Conservation (phyloP, 2,797 vertebrate genomes). For the Pterois miles region DNA sequence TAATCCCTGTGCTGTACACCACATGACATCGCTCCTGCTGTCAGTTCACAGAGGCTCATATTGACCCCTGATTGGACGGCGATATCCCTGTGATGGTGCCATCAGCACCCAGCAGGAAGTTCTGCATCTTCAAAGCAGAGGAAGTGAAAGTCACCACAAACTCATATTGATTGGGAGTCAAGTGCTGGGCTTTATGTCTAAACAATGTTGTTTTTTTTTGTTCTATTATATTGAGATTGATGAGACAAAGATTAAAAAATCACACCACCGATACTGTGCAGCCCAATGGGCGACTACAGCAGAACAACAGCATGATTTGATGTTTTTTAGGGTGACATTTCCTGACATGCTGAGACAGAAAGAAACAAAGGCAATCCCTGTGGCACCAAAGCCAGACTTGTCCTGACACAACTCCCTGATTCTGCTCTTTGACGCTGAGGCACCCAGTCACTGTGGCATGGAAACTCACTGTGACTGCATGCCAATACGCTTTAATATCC, state of each 20-base stretch:
- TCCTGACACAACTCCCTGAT: constrained; percentile 33
- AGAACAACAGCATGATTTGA: constrained; percentile 3
- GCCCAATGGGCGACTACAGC: neutral
- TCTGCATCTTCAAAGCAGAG: neutral
- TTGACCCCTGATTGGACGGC: constrained; percentile 6
- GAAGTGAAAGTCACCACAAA: neutral
- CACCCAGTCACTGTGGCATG: neutral
- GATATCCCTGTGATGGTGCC: neutral
- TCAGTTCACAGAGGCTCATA: constrained; percentile 31
- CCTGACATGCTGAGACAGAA: constrained; percentile 45
- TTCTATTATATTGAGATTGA: neutral
- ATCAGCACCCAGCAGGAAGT: constrained; percentile 15
- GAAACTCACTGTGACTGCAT: constrained; percentile 18
- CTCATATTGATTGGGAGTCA: neutral
- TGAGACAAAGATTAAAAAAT: neutral
- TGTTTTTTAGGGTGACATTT: constrained; percentile 48
- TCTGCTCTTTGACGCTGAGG: constrained; percentile 8
- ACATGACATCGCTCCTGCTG: constrained; percentile 56
- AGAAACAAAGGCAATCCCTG: constrained; percentile 26
- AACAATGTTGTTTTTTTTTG: neutral
- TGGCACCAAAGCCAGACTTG: constrained; percentile 28
- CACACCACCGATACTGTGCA: neutral
- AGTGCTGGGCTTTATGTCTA: neutral
- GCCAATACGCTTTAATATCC: constrained; percentile 29
- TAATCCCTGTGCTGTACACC: constrained; percentile 67